Evolutionary conservation across 2,888 invertebrate genomes (phyloP), one percentile per base, ranked within the genome.

Genomic region (Crossocerus cetratus): DNA sequence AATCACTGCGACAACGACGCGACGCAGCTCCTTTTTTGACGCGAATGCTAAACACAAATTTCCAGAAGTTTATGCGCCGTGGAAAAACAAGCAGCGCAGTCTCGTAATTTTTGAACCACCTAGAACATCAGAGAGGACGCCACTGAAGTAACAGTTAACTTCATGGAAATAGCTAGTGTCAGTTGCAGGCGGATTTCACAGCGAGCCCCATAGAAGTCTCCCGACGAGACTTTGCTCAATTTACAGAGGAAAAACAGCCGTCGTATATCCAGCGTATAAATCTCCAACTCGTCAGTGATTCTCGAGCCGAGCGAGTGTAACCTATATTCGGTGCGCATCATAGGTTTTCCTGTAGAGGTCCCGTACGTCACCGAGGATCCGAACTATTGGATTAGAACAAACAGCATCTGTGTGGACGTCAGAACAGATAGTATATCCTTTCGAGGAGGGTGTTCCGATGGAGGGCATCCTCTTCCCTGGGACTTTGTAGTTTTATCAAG

Each of bases 361-460:
- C 55, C 61, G 63, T 69, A 72, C 49, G 72, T 76, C 80, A 64
- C 57, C 43, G 56, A 57, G 69, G 65, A 80, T 78, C 62, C 69
- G 72, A 78, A 80, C 80, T 80, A 78, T 78, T 78, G 77, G 80
- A 78, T 78, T 80, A 76, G 72, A 78, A 69, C 73, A 62, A 65
- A 72, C 65, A 65, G 72, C 65, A 69, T 66, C 64, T 65, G 66
- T 72, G 67, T 60, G 78, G 72, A 72, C 63, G 77, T 76, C 78
- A 67, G 62, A 18, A 32, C 59, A 59, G 65, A 72, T 72, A 64
- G 72, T 63, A 69, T 76, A 69, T 72, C 66, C 43, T 58, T 63
- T 57, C 65, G 64, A 69, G 72, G 72, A 66, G 59, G 54, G 23
- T 42, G 65, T 32, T 32, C 58, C 62, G 66, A 57, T 64, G 54